These are phyloP conservation scores for Phania funesta DNA, from an alignment of 2,888 invertebrate species.

Conservation along the genomic window DNA sequence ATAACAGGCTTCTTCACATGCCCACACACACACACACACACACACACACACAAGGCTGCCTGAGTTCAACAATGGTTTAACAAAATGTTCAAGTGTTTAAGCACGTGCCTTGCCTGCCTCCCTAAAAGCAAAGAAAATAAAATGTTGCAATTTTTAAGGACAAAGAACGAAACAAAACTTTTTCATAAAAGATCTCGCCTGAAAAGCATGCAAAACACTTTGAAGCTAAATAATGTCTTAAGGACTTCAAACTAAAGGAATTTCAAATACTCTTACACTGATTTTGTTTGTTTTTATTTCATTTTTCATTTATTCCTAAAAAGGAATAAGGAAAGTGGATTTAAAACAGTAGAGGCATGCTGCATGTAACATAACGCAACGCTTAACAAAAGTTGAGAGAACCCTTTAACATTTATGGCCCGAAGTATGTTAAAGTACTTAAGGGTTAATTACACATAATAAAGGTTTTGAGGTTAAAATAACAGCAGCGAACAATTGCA, in stretches of 20 bases:
- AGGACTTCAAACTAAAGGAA: slow-evolving; percentile 56
- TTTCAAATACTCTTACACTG: slow-evolving; percentile 27
- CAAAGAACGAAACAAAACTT: slow-evolving; percentile 27
- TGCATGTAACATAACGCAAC: slow-evolving; percentile 32
- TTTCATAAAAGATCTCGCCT: slow-evolving; percentile 34
- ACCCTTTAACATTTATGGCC: slow-evolving; percentile 45
- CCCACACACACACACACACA: slow-evolving; percentile 2
- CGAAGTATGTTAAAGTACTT: slow-evolving; percentile 55
- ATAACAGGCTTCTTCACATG: slow-evolving; percentile 27
- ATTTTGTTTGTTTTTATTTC: slow-evolving; percentile 20
- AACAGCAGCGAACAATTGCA: slow-evolving; percentile 33
- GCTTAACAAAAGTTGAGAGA: slow-evolving; percentile 10
- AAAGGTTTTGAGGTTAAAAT: slow-evolving; percentile 66
- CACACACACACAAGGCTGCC: not conserved
- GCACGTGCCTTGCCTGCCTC: slow-evolving; percentile 69
- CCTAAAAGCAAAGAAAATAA: slow-evolving; percentile 48
- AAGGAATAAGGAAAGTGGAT: not conserved
- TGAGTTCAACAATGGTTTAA: slow-evolving; percentile 32
- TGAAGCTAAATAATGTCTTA: slow-evolving; percentile 39
- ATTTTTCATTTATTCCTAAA: not conserved
- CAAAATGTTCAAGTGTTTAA: slow-evolving; percentile 64
- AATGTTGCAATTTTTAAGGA: slow-evolving; percentile 42
- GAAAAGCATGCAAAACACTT: slow-evolving; percentile 36
- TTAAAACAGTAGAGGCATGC: slow-evolving; percentile 22
- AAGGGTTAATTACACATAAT: slow-evolving; percentile 65